phyloP scores from a whole-genome alignment of 2,888 invertebrate species.

The Neocrepidodera transversa region DNA sequence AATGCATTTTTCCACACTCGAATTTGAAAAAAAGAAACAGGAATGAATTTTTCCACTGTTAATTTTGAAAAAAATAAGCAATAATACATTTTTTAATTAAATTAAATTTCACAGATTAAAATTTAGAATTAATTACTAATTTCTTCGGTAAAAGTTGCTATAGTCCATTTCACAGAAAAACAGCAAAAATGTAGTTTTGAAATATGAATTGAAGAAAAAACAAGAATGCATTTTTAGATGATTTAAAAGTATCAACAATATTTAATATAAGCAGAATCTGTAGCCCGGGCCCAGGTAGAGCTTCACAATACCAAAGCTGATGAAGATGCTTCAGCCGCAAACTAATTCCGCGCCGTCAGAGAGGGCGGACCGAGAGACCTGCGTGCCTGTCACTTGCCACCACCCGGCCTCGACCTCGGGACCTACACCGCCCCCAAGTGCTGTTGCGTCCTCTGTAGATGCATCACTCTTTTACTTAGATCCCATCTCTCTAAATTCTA shows the following conservation, averaged over 20 bases:
- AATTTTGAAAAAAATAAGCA: too few species aligned
- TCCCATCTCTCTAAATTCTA: conserved; percentile 58
- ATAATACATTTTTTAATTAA: too few species aligned
- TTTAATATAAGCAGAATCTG: conserved; percentile 24
- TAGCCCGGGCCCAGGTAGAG: conserved; percentile 48
- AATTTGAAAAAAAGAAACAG: too few species aligned
- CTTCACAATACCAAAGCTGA: not conserved
- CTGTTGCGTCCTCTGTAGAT: conserved; percentile 52
- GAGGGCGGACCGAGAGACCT: conserved; percentile 59
- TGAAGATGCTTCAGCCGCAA: conserved; percentile 45
- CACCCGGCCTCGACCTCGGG: conserved; percentile 59
- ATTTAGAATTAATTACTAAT: too few species aligned
- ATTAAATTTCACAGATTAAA: too few species aligned
- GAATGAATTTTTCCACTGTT: too few species aligned
- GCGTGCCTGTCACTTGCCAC: conserved; percentile 62
- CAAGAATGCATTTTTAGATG: too few species aligned
- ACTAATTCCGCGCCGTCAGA: conserved; percentile 58
- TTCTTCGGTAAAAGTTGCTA: too few species aligned
- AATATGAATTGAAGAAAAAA: too few species aligned
- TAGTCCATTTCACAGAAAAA: too few species aligned
- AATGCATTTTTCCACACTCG: too few species aligned
- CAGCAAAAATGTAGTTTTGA: too few species aligned
- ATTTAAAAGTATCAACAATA: conserved; percentile 19
- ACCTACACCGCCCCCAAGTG: conserved; percentile 54
- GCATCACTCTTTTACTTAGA: conserved; percentile 58